A percentile compares a stretch with the other conserved stretches of the same genome.
phyloP scores from a whole-genome alignment of 2,888 invertebrate genomes.

The Automeris io region DNA sequence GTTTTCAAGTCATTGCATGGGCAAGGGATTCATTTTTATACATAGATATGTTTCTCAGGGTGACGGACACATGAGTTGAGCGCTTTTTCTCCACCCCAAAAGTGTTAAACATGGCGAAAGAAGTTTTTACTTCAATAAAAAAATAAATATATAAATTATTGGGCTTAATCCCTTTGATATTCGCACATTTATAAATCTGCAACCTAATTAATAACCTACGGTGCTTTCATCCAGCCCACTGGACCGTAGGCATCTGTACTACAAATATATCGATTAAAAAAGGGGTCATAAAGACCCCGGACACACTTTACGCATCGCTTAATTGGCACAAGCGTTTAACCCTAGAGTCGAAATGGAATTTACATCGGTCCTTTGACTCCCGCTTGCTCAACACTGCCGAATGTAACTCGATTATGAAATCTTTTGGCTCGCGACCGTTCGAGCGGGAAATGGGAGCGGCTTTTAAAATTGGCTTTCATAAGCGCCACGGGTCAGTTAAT shows the following conservation, averaged over 20 bases:
- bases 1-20: too few species aligned
- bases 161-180: conserved; percentile 17
- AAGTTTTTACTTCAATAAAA: too few species aligned
- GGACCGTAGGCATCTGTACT: conserved; percentile 18
- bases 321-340: conserved; percentile 65
- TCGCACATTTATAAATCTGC: conserved; percentile 30
- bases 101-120: too few species aligned
- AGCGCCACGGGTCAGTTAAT: conserved; percentile 2
- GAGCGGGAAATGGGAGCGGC: conserved; percentile 9
- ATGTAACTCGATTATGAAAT: conserved; percentile 62
- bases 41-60: too few species aligned
- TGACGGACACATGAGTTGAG: too few species aligned
- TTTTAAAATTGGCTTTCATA: conserved; percentile 11
- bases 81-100: too few species aligned
- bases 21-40: too few species aligned
- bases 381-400: conserved; percentile 64
- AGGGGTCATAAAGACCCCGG: conserved; percentile 38
- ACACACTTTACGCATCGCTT: conserved; percentile 67
- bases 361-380: conserved; percentile 57
- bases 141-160: background rate
- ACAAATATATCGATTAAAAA: conserved; percentile 37
- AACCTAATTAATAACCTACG: conserved; percentile 32
- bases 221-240: conserved; percentile 43
- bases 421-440: conserved; percentile 20
- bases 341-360: conserved; percentile 66